Percentiles rank a stretch among this genome's conserved stretches.
Evolutionary conservation across 2,113 vertebrate species (phyloP).

Genomic region (Macquaria australasica): DNA sequence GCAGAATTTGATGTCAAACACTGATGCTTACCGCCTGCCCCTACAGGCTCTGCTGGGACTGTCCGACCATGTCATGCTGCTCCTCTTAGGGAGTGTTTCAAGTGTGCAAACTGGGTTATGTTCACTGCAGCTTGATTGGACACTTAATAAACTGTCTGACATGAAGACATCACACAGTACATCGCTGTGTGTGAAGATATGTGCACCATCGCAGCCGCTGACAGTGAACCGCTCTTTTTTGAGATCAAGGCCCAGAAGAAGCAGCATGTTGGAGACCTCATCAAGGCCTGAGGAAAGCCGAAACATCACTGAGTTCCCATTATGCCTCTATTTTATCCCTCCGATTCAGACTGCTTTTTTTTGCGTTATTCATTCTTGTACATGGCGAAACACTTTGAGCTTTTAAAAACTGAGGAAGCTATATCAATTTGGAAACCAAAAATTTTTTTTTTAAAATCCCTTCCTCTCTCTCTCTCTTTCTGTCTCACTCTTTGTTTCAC

Average conservation of each 20-base stretch:
- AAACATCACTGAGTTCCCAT: slow-evolving; percentile 44
- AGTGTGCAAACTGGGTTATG: slow-evolving; percentile 33
- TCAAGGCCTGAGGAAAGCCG: slow-evolving; percentile 31
- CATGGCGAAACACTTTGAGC: slow-evolving; percentile 37
- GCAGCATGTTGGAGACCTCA: slow-evolving; percentile 38
- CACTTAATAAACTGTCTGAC: slow-evolving; percentile 40
- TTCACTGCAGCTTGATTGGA: slow-evolving; percentile 23
- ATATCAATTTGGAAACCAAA: slow-evolving; percentile 44
- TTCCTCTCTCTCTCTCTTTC: slow-evolving; percentile 1
- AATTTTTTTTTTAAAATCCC: no score
- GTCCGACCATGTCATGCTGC: slow-evolving; percentile 35
- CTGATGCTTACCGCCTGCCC: slow-evolving; percentile 37
- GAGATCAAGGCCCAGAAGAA: slow-evolving; percentile 54
- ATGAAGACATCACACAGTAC: slow-evolving; percentile 26
- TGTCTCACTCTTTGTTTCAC: slow-evolving; percentile 38
- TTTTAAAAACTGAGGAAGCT: slow-evolving; percentile 27
- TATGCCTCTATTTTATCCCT: slow-evolving; percentile 49
- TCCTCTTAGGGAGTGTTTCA: slow-evolving; percentile 42
- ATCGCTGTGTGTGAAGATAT: slow-evolving; percentile 9
- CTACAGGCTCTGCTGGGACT: slow-evolving; percentile 39
- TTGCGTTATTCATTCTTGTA: slow-evolving; percentile 34
- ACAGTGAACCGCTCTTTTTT: slow-evolving; percentile 33
- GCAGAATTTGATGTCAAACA: slow-evolving; percentile 45
- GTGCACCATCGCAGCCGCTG: background rate
- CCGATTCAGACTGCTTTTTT: slow-evolving; percentile 35